Percentiles rank a stretch among this genome's conserved stretches.
Evolutionary conservation across 2,888 invertebrate genomes (phyloP).

Genomic region (Blastobasis adustella): DNA sequence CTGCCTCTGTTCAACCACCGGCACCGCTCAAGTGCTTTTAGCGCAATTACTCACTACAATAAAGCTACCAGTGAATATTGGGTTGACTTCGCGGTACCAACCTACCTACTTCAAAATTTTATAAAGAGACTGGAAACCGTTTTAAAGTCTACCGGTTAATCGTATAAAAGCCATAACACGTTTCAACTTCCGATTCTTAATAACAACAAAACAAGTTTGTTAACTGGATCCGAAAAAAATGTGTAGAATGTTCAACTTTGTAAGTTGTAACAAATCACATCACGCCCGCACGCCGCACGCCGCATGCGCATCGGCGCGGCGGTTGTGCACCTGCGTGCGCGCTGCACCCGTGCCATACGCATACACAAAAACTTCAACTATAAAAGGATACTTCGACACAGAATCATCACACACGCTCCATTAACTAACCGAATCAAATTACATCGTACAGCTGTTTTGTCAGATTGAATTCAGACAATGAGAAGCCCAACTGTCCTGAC

Average conservation of each 20-base stretch:
- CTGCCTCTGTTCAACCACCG: slow-evolving; percentile 26
- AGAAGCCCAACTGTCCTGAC: slow-evolving; percentile 31
- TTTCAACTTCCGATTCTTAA: too few relatives aligned
- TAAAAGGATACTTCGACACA: too few relatives aligned
- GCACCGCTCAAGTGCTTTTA: slow-evolving; percentile 35
- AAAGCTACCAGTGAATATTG: not conserved
- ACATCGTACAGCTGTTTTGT: slow-evolving; percentile 58
- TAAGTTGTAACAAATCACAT: slow-evolving; percentile 26
- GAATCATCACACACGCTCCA: slow-evolving; percentile 32
- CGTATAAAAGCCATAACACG: too few relatives aligned
- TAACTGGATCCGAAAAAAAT: slow-evolving; percentile 13
- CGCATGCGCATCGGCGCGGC: slow-evolving; percentile 15
- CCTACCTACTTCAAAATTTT: too few relatives aligned
- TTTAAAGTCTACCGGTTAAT: too few relatives aligned
- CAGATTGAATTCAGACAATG: slow-evolving; percentile 38
- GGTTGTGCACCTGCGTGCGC: slow-evolving; percentile 7
- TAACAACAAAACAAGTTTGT: slow-evolving; percentile 13
- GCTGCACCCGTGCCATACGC: slow-evolving; percentile 5
- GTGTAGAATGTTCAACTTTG: slow-evolving; percentile 9
- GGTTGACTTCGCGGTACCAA: too few relatives aligned
- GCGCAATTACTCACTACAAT: slow-evolving; percentile 16
- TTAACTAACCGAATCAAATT: slow-evolving; percentile 60
- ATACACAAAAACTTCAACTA: slow-evolving; percentile 23
- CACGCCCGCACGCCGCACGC: slow-evolving; percentile 24
- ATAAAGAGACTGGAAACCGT: too few relatives aligned